Evolutionary conservation across 2,888 invertebrate species (phyloP).

Genomic region (Linhomoeus sp.): DNA sequence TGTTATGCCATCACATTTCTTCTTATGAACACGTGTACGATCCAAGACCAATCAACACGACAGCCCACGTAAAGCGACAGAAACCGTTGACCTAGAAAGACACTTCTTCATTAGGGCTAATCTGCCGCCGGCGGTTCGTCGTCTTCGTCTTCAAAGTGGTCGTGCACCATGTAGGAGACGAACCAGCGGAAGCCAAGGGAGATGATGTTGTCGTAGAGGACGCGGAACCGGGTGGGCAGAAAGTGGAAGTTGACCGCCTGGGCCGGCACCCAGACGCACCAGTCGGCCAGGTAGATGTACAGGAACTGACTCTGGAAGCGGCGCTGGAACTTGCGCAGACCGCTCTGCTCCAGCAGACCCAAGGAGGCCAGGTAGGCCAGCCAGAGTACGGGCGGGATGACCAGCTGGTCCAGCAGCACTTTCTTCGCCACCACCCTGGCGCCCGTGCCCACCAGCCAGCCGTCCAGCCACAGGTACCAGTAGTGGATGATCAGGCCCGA

Average conservation of each 20-base stretch:
- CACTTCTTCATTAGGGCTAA: too few species aligned
- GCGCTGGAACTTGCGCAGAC: constrained; percentile 40
- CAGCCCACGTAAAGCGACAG: too few species aligned
- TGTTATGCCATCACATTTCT: too few species aligned
- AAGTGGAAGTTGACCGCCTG: constrained; percentile 78
- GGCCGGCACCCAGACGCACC: constrained; percentile 77
- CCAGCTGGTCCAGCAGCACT: constrained; percentile 55
- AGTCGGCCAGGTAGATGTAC: constrained; percentile 61
- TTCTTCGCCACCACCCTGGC: constrained; percentile 47
- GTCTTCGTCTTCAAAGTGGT: background rate
- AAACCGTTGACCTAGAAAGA: too few species aligned
- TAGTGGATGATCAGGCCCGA: constrained; percentile 61
- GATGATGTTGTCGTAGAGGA: constrained; percentile 63
- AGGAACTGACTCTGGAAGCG: constrained; percentile 54
- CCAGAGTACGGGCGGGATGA: constrained; percentile 62
- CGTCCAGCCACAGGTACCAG: constrained; percentile 62
- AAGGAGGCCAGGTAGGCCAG: constrained; percentile 53
- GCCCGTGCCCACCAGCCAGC: constrained; percentile 46
- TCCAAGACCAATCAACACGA: too few species aligned
- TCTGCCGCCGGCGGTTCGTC: too few species aligned
- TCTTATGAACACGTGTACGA: too few species aligned
- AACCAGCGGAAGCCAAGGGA: constrained; percentile 67
- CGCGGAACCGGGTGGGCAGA: constrained; percentile 56
- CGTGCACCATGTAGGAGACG: constrained; percentile 55
- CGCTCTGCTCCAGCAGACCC: constrained; percentile 47